Evolutionary conservation across 2,113 vertebrate species (phyloP).

Genomic region (Pteronura brasiliensis): DNA sequence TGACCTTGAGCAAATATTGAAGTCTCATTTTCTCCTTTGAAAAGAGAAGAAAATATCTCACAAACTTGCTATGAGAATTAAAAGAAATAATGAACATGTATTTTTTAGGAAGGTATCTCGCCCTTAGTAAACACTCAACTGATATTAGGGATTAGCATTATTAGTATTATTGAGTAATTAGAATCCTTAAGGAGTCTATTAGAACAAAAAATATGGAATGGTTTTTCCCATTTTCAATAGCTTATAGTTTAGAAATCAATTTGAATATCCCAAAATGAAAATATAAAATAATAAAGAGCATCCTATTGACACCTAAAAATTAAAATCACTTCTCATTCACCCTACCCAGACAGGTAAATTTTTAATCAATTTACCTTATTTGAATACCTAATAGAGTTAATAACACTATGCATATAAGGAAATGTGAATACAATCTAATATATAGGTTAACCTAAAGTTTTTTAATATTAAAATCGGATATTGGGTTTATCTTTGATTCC

Average conservation of each 20-base stretch:
- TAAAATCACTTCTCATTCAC: neutral
- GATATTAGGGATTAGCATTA: neutral
- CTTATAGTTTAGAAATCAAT: slow-evolving; percentile 45
- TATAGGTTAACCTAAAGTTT: neutral
- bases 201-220: neutral
- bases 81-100: neutral
- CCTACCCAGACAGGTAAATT: neutral
- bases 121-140: neutral
- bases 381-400: neutral
- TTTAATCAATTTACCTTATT: slow-evolving; percentile 20
- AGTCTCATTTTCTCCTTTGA: neutral
- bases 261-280: neutral
- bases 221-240: neutral
- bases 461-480: slow-evolving; percentile 25
- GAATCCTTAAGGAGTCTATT: neutral
- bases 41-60: neutral
- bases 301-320: neutral
- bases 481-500: neutral
- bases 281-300: neutral
- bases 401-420: neutral
- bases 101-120: neutral
- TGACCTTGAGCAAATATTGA: neutral
- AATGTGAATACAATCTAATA: neutral
- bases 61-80: neutral
- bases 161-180: neutral